Evolutionary conservation across 2,888 invertebrate genomes (phyloP).

Genomic region (Callosobruchus maculatus): DNA sequence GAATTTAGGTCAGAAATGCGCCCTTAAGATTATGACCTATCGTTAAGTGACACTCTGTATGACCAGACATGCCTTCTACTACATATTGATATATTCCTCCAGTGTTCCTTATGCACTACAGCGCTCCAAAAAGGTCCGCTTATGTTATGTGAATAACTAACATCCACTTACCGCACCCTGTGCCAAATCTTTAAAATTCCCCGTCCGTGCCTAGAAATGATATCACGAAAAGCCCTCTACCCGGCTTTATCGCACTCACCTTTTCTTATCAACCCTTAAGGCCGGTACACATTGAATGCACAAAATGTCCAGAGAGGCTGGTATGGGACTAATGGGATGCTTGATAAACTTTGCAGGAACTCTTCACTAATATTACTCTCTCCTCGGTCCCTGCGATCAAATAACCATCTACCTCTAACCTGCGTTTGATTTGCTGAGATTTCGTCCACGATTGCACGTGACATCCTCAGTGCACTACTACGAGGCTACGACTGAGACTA

Average conservation of each 20-base stretch:
- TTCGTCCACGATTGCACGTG: too few species aligned
- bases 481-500: too few species aligned
- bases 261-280: neutral
- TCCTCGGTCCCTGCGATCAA: too few species aligned
- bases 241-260: neutral
- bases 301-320: neutral
- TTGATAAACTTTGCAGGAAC: neutral
- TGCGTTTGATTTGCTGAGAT: too few species aligned
- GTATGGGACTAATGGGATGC: neutral
- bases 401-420: too few species aligned
- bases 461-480: too few species aligned
- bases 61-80: neutral
- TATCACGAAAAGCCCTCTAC: slow-evolving; percentile 16
- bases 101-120: neutral
- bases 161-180: neutral
- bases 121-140: neutral
- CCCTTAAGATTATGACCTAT: too few species aligned
- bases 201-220: slow-evolving; percentile 25
- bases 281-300: neutral
- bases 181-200: neutral
- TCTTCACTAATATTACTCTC: too few species aligned
- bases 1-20: too few species aligned
- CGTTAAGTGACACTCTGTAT: too few species aligned
- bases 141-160: neutral
- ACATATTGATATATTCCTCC: neutral